phyloP scores from a whole-genome alignment of 2,797 vertebrate species.

The Spizella passerina region DNA sequence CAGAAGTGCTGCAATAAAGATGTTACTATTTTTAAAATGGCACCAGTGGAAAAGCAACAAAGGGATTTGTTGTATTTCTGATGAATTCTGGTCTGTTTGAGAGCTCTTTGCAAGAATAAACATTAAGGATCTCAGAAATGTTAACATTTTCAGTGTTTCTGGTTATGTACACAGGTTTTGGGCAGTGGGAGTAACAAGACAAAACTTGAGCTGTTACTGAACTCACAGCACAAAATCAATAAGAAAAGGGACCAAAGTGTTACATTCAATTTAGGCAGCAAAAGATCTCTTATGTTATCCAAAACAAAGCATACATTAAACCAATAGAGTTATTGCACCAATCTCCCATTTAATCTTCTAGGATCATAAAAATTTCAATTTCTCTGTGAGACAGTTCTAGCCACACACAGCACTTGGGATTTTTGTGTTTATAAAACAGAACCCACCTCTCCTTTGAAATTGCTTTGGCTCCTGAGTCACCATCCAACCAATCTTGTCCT shows the following conservation, averaged over 20 bases:
- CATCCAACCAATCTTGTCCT: neutral
- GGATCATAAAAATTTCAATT: neutral
- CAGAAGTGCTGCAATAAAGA: neutral
- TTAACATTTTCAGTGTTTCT: conserved; percentile 5
- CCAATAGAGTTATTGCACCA: neutral
- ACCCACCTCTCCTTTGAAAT: neutral
- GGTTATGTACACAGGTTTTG: neutral
- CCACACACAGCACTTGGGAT: neutral
- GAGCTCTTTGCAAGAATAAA: neutral
- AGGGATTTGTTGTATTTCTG: neutral
- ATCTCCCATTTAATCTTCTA: neutral
- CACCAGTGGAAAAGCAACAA: neutral
- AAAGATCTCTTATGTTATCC: neutral
- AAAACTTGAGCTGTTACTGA: neutral
- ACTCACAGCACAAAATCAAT: neutral
- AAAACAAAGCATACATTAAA: neutral
- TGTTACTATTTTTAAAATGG: conserved; percentile 38
- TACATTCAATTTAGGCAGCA: neutral
- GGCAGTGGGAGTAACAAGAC: neutral
- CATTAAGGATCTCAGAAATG: neutral
- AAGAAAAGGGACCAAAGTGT: neutral
- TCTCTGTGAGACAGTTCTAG: neutral
- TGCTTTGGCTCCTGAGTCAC: neutral
- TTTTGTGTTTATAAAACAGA: conserved; percentile 10
- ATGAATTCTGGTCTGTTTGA: neutral